Conservation (phyloP, 1,140 invertebrate genomes). For the Nylanderia fulva region DNA sequence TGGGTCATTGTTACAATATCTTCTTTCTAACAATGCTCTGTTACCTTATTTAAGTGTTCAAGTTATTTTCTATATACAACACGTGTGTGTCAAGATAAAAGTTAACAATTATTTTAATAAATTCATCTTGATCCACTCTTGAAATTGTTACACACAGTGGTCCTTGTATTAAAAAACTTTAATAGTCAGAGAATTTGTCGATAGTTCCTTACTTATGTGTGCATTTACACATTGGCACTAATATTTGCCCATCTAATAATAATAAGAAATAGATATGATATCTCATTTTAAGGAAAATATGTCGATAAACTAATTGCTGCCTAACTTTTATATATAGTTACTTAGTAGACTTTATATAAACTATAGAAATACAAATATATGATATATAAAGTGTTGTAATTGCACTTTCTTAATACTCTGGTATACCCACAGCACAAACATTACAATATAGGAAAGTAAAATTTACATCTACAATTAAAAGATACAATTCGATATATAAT, state of each 20-base stretch:
- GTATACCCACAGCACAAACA: constrained; percentile 39
- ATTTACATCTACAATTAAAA: not conserved
- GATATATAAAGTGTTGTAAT: constrained; percentile 40
- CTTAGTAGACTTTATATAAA: constrained; percentile 1
- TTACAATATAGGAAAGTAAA: constrained; percentile 6
- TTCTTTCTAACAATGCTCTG: constrained; percentile 72
- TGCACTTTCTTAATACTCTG: constrained; percentile 60
- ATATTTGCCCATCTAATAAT: constrained; percentile 71
- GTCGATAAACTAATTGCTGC: constrained; percentile 27
- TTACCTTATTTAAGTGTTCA: constrained; percentile 76
- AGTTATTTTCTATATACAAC: constrained; percentile 81
- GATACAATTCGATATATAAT: not conserved
- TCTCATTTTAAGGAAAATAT: constrained; percentile 58
- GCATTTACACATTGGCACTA: constrained; percentile 62
- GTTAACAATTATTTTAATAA: constrained; percentile 79
- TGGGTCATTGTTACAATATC: constrained; percentile 71
- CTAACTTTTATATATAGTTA: constrained; percentile 7
- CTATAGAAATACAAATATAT: constrained; percentile 53
- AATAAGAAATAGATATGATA: constrained; percentile 74
- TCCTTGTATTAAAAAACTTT: constrained; percentile 80
- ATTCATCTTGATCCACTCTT: constrained; percentile 77
- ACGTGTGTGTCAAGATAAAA: constrained; percentile 72
- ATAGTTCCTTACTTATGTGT: constrained; percentile 73
- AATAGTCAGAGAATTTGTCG: constrained; percentile 72
- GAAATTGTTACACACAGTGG: constrained; percentile 79